phyloP scores from a whole-genome alignment of 2,797 vertebrate species.

The Acanthurus leucopareius region DNA sequence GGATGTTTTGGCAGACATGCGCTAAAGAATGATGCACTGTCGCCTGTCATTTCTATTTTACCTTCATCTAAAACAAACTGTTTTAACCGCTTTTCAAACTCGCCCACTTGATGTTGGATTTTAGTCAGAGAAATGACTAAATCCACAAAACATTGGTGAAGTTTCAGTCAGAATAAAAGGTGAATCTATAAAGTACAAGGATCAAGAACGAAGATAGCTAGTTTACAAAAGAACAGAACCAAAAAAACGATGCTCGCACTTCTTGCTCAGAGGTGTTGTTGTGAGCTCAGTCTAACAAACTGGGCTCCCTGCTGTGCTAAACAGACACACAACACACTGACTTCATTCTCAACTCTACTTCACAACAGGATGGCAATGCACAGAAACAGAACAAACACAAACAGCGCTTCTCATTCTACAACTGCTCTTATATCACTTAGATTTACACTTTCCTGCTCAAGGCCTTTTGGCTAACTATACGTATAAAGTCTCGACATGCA shows the following conservation, averaged over 20 bases:
- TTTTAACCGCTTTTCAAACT: conserved; percentile 29
- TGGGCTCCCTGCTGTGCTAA: conserved; percentile 35
- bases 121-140: conserved; percentile 41
- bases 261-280: conserved; percentile 24
- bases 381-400: conserved; percentile 10
- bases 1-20: conserved; percentile 38
- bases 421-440: not conserved
- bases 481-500: not conserved
- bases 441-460: not conserved
- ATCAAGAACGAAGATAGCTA: not conserved
- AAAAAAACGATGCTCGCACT: conserved; percentile 4
- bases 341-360: conserved; percentile 18
- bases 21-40: conserved; percentile 34
- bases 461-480: not conserved
- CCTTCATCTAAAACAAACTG: conserved; percentile 16
- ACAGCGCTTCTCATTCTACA: not conserved
- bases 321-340: conserved; percentile 22
- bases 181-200: conserved; percentile 15
- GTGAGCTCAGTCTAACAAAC: conserved; percentile 38
- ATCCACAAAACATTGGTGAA: conserved; percentile 15
- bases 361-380: conserved; percentile 13
- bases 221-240: conserved; percentile 15
- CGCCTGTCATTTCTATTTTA: conserved; percentile 40
- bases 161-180: conserved; percentile 21
- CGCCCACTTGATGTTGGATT: conserved; percentile 25